Evolutionary conservation across 2,888 invertebrate genomes (phyloP).

Genomic region (Tanytarsus gracilentus): DNA sequence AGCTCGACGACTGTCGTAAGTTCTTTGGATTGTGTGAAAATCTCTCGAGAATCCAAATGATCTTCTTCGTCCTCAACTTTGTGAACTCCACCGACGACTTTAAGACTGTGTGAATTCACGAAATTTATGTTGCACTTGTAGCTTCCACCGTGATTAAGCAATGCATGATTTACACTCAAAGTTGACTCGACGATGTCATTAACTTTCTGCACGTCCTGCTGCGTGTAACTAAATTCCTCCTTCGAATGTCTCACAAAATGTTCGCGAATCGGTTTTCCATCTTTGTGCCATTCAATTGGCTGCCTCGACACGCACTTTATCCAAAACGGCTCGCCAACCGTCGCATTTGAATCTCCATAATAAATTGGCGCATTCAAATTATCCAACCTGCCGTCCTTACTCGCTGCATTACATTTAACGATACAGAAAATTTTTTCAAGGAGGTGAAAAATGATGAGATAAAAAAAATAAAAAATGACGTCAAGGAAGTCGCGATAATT

Average conservation of each 20-base stretch:
- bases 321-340: constrained; percentile 40
- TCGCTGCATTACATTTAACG: not conserved
- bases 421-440: not conserved
- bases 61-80: not conserved
- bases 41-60: not conserved
- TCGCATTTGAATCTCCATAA: constrained; percentile 41
- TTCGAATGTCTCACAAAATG: constrained; percentile 41
- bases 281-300: constrained; percentile 41
- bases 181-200: constrained; percentile 38
- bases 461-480: not conserved
- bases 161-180: constrained; percentile 40
- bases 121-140: constrained; percentile 41
- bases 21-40: not conserved
- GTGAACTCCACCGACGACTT: constrained; percentile 32
- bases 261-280: constrained; percentile 39
- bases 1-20: not conserved
- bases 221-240: constrained; percentile 33
- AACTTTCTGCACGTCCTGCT: not conserved
- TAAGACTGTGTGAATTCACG: constrained; percentile 38
- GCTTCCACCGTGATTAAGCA: constrained; percentile 41
- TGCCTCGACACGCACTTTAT: constrained; percentile 42
- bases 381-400: not conserved
- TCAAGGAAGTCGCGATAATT: constrained; percentile 1
- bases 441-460: not conserved
- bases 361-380: constrained; percentile 33